phyloP scores from a whole-genome alignment of 2,888 invertebrate genomes.

The Megastigmus dorsalis region DNA sequence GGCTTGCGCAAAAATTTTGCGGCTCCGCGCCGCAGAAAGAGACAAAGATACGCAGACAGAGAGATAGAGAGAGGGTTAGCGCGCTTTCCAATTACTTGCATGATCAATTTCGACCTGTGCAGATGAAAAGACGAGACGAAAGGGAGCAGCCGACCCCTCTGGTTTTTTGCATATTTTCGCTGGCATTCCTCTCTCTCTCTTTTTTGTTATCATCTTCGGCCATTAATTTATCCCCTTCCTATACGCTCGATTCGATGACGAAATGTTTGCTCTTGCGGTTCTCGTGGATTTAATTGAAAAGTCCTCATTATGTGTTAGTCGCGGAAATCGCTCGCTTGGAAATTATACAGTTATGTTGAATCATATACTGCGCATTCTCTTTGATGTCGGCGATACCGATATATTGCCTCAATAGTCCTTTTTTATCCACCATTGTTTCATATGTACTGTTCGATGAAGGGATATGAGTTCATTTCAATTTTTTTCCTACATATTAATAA shows the following conservation, averaged over 20 bases:
- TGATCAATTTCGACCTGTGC: conserved; percentile 15
- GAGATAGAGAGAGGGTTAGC: background rate
- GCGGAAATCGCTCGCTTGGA: background rate
- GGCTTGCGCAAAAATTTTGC: conserved; percentile 2
- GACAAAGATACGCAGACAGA: background rate
- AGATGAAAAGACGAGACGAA: conserved; percentile 13
- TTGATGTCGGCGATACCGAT: background rate
- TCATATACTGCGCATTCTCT: background rate
- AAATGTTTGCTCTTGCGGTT: background rate
- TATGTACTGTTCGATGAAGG: too few relatives aligned
- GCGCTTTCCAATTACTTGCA: conserved; percentile 21
- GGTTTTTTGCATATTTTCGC: conserved; percentile 2
- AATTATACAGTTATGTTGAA: background rate
- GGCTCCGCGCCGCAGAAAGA: too few relatives aligned
- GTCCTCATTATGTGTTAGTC: conserved; percentile 10
- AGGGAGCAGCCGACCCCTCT: background rate
- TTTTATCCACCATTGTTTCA: too few relatives aligned
- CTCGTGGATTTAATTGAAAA: conserved; percentile 4
- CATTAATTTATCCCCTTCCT: background rate
- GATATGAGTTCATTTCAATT: too few relatives aligned
- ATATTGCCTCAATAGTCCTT: background rate
- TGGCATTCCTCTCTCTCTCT: background rate
- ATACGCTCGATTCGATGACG: background rate
- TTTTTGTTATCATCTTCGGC: background rate
- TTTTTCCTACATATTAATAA: too few relatives aligned